Base-by-base conservation (phyloP, 2,113 vertebrate genomes). In the Sander vitreus region DNA sequence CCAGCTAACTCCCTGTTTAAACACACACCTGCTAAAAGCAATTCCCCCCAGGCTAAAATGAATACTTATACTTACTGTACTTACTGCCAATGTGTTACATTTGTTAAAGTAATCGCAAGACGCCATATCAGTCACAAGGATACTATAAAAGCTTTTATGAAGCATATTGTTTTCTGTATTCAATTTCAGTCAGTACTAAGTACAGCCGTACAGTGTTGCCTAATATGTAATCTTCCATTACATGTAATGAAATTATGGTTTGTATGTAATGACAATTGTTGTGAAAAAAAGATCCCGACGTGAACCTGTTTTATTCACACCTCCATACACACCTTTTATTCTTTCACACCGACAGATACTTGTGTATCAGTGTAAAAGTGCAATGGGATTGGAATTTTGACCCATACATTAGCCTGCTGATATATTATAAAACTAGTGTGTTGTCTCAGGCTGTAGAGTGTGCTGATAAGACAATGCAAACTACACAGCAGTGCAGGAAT, bases 251-350 rank as follows among this genome's bases (percentile, higher is more conserved):
- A 19, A 68, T 60, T 53, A 63, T 23, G 43, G 53, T 66, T 73
- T 30, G 27, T 2, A 4, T 76, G 55, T 67, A 64, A 36, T 60
- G 23, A 30, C 54, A 64, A n/a, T n/a, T 54, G 16, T 68, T 65
- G 27, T 78, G 21, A 83, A 76, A 77, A 55, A 5, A 59, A 6
- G 13, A 79, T 71, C 18, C 27, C 13, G 36, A 72, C 2, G 18
- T 76, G 64, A 86, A 91, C 89, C 76, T 78, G 85, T 85, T 89
- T 18, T 54, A 27, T 62, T 81, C 76, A 82, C 69, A 55, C 53
- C 59, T 15, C 18, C 23, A 27, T 18, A 76, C 78, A 80, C 89
- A 73, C 76, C 71, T 68, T 36, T 55, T 36, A 43, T 80, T 53
- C 15, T 80, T 76, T 83, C 16, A 55, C 27, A 78, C 66, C 12